Base-by-base conservation (phyloP, 2,113 vertebrate species). In the Chrysochloris asiatica region DNA sequence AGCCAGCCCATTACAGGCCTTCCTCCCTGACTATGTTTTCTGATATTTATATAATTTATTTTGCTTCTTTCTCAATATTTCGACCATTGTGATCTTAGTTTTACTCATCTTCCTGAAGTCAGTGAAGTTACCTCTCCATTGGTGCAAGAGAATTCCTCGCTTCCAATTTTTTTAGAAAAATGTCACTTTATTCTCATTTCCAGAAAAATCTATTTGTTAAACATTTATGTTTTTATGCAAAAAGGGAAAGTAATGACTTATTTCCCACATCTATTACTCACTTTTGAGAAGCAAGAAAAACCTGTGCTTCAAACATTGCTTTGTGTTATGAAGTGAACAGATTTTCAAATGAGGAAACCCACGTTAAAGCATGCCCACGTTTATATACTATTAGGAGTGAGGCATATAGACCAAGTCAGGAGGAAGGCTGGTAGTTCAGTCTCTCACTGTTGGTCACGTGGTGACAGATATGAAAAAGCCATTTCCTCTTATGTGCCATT, bases 101-200 rank as follows among this genome's bases (percentile, higher is more conserved):
- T 81, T 89, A 63, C 78, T 77, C 59, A 21, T 95, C 50, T 83
- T 89, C 22, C 89, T 88, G 11, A 69, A 88, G 19, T 80, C 65
- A 81, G 41, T 80, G 63, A 65, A 88, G 38, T 80, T 59, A 79
- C n/a, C 30, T 80, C 89, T 61, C 26, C 63, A 22, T 73, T 54
- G 21, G 77, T 63, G 26, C 33, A 50, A 59, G 54, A 47, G 33
- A 89, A 84, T 47, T 28, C 38, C n/a, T 88, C 56, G 76, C 47
- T 90, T 75, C 22, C 14, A 56, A 0, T 56, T 71, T 79, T 77
- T 11, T n/a, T n/a, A n/a, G n/a, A n/a, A 67, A 86, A 79, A 61
- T 43, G 83, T 28, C 12, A 38, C 54, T 88, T 52, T 14, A 10
- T 52, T 48, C 36, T 78, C 22, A 45, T 63, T 91, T 83, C 61